Evolutionary conservation across 2,797 vertebrate genomes (phyloP).

Genomic region (Helarctos malayanus): DNA sequence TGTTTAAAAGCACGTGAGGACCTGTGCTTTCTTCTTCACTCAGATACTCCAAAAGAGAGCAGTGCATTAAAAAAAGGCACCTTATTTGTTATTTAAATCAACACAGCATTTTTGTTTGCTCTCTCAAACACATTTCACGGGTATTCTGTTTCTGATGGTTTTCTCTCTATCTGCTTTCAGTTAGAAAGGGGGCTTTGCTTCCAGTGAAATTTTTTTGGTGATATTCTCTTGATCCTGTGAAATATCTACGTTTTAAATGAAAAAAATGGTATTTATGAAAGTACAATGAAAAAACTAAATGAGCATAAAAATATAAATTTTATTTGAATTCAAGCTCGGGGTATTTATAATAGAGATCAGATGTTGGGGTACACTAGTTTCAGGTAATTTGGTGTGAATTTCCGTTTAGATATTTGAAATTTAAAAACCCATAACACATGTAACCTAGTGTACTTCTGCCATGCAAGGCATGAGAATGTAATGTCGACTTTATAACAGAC

Average conservation of each 20-base stretch:
- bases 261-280: conserved; percentile 42
- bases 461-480: background rate
- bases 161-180: background rate
- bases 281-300: background rate
- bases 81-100: conserved; percentile 70
- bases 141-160: background rate
- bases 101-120: background rate
- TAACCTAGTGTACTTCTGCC: background rate
- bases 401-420: background rate
- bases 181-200: conserved; percentile 34
- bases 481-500: background rate
- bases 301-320: background rate
- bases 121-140: background rate
- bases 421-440: background rate
- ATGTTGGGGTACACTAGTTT: background rate
- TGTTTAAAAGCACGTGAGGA: background rate
- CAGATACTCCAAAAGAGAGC: background rate
- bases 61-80: background rate
- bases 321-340: background rate
- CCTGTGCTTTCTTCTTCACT: background rate
- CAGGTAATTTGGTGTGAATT: conserved; percentile 19
- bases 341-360: background rate
- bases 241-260: conserved; percentile 9
- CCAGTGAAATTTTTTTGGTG: background rate
- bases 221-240: background rate